A percentile compares a stretch with the other conserved stretches of the same genome.
Evolutionary conservation across 2,888 invertebrate species (phyloP).

Genomic region (Caenorhabditis sp.): DNA sequence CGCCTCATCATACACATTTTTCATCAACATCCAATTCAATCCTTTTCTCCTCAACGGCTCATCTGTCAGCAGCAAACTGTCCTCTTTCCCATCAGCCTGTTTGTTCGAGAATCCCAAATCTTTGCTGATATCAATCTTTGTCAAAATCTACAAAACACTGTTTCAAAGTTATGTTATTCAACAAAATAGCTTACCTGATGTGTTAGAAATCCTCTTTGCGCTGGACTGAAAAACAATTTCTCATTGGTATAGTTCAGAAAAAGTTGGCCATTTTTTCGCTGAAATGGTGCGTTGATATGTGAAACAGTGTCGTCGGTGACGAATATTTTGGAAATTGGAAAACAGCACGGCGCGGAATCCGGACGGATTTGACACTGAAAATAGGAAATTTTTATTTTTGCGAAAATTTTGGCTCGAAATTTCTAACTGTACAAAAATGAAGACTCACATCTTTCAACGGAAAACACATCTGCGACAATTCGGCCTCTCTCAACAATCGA

Average conservation of each 20-base stretch:
- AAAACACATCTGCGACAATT: conserved; percentile 44
- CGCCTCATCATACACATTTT: conserved; percentile 71
- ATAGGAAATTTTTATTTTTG: too few relatives aligned
- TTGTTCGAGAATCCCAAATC: conserved; percentile 6
- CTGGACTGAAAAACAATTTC: conserved; percentile 47
- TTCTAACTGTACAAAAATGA: too few relatives aligned
- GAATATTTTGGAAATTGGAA: conserved; percentile 43
- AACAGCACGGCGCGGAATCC: conserved; percentile 38
- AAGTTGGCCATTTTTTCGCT: conserved; percentile 45
- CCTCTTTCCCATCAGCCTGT: background rate
- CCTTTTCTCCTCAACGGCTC: conserved; percentile 64
- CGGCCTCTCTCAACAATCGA: conserved; percentile 49
- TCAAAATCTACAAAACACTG: conserved; percentile 34
- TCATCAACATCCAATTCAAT: conserved; percentile 71
- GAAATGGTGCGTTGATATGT: conserved; percentile 50
- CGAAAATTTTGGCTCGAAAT: too few relatives aligned
- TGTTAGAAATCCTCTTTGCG: conserved; percentile 45
- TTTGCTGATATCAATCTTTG: conserved; percentile 48
- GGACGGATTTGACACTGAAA: conserved; percentile 47
- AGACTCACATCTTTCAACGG: conserved; percentile 51
- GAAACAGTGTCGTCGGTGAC: conserved; percentile 50
- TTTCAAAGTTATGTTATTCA: too few relatives aligned
- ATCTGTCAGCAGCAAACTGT: conserved; percentile 19
- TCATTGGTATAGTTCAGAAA: conserved; percentile 49
- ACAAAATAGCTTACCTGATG: conserved; percentile 47